Conservation (phyloP, 2,797 vertebrate genomes). For the Fratercula arctica region DNA sequence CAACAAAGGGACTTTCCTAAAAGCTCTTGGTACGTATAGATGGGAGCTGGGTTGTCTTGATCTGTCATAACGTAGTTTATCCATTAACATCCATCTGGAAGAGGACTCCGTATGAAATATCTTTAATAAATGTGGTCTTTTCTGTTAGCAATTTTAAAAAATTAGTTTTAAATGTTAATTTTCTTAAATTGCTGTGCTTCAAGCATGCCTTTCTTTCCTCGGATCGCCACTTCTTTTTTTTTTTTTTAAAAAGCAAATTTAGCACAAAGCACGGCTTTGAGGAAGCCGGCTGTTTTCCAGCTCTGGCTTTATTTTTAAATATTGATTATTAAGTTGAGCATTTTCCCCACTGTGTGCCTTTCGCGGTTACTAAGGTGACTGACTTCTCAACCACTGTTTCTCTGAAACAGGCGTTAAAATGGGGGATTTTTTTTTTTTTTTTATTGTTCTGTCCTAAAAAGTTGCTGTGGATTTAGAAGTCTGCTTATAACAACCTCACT, state of each 20-base stretch:
- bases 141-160: constrained; percentile 20
- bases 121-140: neutral
- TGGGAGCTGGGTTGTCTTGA: neutral
- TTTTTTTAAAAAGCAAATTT: constrained; percentile 8
- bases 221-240: neutral
- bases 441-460: neutral
- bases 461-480: neutral
- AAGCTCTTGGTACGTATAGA: neutral
- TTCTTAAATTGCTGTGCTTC: neutral
- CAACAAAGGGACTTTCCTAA: constrained; percentile 6
- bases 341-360: constrained; percentile 63
- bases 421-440: neutral
- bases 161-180: neutral
- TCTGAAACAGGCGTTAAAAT: constrained; percentile 32
- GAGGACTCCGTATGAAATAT: constrained; percentile 5
- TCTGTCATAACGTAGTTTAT: constrained; percentile 4
- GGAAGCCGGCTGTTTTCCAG: neutral
- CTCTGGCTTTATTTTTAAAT: constrained; percentile 21
- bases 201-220: constrained; percentile 4
- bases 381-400: neutral
- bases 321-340: neutral
- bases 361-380: constrained; percentile 48
- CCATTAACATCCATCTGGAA: neutral
- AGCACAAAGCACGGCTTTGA: neutral
- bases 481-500: neutral